Percentiles rank a stretch among this genome's conserved stretches.
phyloP scores from a whole-genome alignment of 1,140 invertebrate species.

The Dufourea novaeangliae region DNA sequence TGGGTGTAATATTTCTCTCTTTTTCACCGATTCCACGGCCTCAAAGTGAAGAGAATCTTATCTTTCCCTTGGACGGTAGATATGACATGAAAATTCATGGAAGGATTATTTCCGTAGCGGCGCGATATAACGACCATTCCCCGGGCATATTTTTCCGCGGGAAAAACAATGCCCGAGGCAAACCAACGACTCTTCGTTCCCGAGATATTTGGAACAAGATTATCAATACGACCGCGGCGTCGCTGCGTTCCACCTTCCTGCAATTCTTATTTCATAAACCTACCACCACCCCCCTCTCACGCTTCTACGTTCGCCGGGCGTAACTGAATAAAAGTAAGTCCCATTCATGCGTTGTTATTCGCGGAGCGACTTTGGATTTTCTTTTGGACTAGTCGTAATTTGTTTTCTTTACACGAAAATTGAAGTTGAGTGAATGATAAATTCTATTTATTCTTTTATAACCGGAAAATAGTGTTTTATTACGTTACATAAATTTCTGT shows the following conservation, averaged over 20 bases:
- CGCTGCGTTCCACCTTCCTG: not conserved
- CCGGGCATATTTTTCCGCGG: slow-evolving; percentile 20
- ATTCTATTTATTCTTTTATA: no score
- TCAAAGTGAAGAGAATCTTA: slow-evolving; percentile 35
- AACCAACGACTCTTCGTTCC: not conserved
- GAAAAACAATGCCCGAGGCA: slow-evolving; percentile 6
- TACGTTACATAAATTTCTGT: no score
- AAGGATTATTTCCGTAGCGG: slow-evolving; percentile 26
- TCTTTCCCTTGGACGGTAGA: slow-evolving; percentile 1
- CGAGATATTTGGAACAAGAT: slow-evolving; percentile 8
- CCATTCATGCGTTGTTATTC: no score
- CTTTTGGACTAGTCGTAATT: no score
- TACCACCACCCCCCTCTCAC: not conserved
- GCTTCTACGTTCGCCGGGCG: no score
- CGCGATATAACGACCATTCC: slow-evolving; percentile 22
- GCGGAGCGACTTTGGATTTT: no score
- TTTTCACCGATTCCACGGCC: not conserved
- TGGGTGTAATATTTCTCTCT: slow-evolving; percentile 11
- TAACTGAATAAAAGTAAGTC: not conserved
- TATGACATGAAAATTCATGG: slow-evolving; percentile 43
- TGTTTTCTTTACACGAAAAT: no score
- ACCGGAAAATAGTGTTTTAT: no score
- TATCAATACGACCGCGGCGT: not conserved
- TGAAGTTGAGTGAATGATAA: no score
- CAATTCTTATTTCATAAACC: not conserved